phyloP scores from a whole-genome alignment of 2,113 vertebrate genomes.

The Notothenia rossii region DNA sequence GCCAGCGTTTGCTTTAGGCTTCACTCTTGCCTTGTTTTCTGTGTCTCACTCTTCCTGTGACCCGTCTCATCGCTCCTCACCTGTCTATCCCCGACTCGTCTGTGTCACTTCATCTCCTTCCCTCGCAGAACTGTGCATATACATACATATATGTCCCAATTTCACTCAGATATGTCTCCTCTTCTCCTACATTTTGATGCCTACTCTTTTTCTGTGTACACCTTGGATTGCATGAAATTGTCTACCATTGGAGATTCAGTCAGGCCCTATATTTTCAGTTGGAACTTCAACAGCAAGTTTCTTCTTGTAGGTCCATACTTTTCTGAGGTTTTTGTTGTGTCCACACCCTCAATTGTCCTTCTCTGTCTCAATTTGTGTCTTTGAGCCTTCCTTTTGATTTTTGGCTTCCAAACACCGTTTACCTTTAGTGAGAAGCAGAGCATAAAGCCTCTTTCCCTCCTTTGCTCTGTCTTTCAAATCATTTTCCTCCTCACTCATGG shows the following conservation, averaged over 20 bases:
- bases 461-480: neutral
- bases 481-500: neutral
- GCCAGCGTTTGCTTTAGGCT: constrained; percentile 26
- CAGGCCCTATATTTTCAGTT: constrained; percentile 12
- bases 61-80: constrained; percentile 20
- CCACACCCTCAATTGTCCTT: neutral
- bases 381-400: neutral
- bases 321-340: neutral
- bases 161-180: constrained; percentile 38
- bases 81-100: constrained; percentile 5
- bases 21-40: constrained; percentile 29
- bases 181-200: constrained; percentile 37
- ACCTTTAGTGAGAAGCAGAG: neutral
- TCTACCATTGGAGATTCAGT: constrained; percentile 2
- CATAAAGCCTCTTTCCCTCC: neutral
- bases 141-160: no score
- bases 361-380: neutral
- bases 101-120: constrained; percentile 45
- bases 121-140: constrained; percentile 19
- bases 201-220: constrained; percentile 19
- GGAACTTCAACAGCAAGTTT: neutral
- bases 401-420: neutral
- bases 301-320: neutral
- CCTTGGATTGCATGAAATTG: constrained; percentile 36
- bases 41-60: constrained; percentile 8